Percentiles rank a stretch among this genome's conserved stretches.
phyloP scores from a whole-genome alignment of 2,888 invertebrate genomes.

The Lypha dubia region DNA sequence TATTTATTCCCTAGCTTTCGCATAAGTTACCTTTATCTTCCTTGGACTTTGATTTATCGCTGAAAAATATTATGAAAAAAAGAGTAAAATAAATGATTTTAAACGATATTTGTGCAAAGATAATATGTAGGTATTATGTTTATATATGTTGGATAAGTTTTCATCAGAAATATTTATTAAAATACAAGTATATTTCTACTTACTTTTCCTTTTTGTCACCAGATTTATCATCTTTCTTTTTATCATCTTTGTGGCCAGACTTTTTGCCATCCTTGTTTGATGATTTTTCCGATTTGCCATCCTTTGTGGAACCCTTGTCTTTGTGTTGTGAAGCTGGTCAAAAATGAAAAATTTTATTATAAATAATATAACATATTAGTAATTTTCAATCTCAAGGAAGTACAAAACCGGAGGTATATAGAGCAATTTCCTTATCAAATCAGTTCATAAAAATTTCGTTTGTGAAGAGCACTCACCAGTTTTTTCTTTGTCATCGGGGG shows the following conservation, averaged over 20 bases:
- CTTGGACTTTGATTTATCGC: conserved; percentile 80
- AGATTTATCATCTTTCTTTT: conserved; percentile 83
- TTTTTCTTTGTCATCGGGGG: conserved; percentile 85
- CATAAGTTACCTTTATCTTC: conserved; percentile 83
- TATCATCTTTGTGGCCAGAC: conserved; percentile 77
- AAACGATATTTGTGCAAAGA: no score
- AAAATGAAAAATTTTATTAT: not conserved
- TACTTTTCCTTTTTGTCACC: conserved; percentile 84
- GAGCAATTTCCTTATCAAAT: not conserved
- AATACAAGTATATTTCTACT: conserved; percentile 8
- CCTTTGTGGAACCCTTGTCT: conserved; percentile 66
- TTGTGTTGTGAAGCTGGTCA: conserved; percentile 50
- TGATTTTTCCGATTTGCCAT: conserved; percentile 72
- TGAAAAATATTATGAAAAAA: conserved; percentile 32
- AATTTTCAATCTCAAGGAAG: no score
- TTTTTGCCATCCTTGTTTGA: conserved; percentile 77
- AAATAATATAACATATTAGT: not conserved
- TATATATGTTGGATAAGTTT: no score
- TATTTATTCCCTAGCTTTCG: conserved; percentile 59
- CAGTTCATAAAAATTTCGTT: not conserved
- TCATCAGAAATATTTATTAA: no score
- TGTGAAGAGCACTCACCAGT: conserved; percentile 84
- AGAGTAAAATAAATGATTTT: not conserved
- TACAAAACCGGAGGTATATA: not conserved
- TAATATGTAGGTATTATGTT: no score